Evolutionary conservation across 1,140 invertebrate genomes (phyloP), one percentile per base, ranked within the genome.

Genomic region (Drosophila erecta): DNA sequence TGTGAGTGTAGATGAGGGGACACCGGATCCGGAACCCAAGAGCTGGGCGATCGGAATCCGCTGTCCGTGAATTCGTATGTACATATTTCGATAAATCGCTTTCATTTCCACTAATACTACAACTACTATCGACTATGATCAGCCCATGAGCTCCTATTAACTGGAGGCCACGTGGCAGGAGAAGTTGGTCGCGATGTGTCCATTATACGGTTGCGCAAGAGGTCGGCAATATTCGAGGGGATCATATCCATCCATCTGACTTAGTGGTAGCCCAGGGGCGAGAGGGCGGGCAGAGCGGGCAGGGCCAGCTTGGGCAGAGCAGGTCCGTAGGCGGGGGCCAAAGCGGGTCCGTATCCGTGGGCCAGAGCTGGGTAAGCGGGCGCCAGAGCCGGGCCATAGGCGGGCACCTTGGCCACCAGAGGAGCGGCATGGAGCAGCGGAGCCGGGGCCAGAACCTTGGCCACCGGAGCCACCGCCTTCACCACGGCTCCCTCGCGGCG

Each of bases 401-500:
- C 73, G 24, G 81, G 84, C 12, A 75, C 37, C 67, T 76, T 65
- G 40, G 85, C 90, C 46, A 89, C 47, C 51, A 84, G 35, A 2
- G 87, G 86, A n/a, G 80, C 81, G 7, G 83, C 75, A 4, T 79
- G 84, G 35, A 89, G 71, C 1, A 91, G 72, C 2, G 90, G 90
- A 33, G 90, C 87, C 4, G 90, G 84, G 6, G 91, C 91, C 50
- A 91, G 65, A 15, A 92, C 75, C 74, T 91, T 91, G 57, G 91
- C 91, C 46, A 92, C 81, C 2, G 90, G 90, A 20, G 89, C 90
- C 24, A 92, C 87, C 1, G 90, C 90, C 65, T 93, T 90, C 24
- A 92, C 92, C 6, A 92, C 92, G n/a, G 91, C 89, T 2, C 93
- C 92, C 76, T 93, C 93, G 20, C 92, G 91, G 50, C 91, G 92